Percentiles rank a stretch among this genome's conserved stretches.
Conservation (phyloP, 1,140 invertebrate species). For the Notospermus geniculatus region DNA sequence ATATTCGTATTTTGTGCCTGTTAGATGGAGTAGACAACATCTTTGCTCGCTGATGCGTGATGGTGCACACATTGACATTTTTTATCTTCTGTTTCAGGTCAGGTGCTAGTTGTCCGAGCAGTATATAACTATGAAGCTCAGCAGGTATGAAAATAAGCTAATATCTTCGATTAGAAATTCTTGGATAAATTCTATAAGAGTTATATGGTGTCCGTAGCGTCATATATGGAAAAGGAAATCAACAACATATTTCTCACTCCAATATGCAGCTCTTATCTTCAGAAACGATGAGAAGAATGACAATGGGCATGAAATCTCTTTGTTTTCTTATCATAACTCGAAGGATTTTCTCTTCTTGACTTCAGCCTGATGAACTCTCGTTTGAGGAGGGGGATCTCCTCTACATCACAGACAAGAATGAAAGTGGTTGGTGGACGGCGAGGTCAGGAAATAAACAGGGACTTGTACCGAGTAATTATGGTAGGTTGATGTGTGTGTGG, state of each 20-base stretch:
- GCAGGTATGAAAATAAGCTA: constrained; percentile 56
- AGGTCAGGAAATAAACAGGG: constrained; percentile 63
- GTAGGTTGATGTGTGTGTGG: constrained; percentile 53
- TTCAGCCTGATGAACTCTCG: constrained; percentile 59
- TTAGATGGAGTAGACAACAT: too few species aligned
- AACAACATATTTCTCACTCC: too few species aligned
- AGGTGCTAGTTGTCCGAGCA: constrained; percentile 65
- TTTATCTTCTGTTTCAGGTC: constrained; percentile 47
- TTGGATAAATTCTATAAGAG: too few species aligned
- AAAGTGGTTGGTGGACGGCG: constrained; percentile 64
- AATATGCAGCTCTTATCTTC: too few species aligned
- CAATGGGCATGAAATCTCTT: too few species aligned
- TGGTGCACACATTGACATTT: too few species aligned
- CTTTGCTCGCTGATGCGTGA: too few species aligned
- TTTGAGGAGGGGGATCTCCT: constrained; percentile 71
- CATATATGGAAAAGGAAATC: too few species aligned
- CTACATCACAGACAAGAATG: constrained; percentile 64
- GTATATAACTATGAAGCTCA: constrained; percentile 64
- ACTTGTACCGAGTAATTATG: constrained; percentile 69
- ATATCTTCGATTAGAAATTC: not conserved
- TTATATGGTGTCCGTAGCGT: too few species aligned
- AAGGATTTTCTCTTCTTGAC: constrained; percentile 8
- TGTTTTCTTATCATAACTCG: not conserved
- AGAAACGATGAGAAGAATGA: too few species aligned
- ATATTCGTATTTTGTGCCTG: too few species aligned